A percentile compares a stretch with the other conserved stretches of the same genome.
Conservation (phyloP, 23 tunicate genomes). For the Clavelina lepadiformis region DNA sequence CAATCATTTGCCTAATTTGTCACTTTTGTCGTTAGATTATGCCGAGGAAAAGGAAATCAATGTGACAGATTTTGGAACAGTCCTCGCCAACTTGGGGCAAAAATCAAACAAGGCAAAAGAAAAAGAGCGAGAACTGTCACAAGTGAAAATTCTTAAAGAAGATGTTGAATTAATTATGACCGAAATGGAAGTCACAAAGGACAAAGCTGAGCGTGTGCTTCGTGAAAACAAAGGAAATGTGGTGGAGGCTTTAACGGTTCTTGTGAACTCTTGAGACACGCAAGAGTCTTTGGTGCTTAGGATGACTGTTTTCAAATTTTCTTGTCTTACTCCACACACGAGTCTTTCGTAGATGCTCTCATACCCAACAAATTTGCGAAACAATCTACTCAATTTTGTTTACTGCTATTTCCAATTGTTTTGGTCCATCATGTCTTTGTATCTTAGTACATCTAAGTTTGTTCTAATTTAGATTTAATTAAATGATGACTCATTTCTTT, state of each 20-base stretch:
- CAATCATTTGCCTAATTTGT: neutral
- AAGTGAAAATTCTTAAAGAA: constrained; percentile 67
- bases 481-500: no score
- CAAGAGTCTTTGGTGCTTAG: no score
- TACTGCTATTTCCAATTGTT: no score
- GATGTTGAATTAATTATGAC: constrained; percentile 78
- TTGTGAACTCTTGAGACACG: constrained; percentile 72
- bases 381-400: no score
- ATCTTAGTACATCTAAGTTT: no score
- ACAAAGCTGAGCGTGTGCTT: constrained; percentile 58
- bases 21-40: no score
- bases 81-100: constrained; percentile 54
- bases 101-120: constrained; percentile 10
- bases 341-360: no score
- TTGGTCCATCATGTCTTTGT: no score
- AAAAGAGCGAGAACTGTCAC: constrained; percentile 47
- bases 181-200: constrained; percentile 77
- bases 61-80: constrained; percentile 43
- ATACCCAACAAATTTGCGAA: no score
- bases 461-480: no score
- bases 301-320: no score
- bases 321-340: no score
- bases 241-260: constrained; percentile 52
- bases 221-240: constrained; percentile 71
- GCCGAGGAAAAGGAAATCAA: constrained; percentile 91